Conservation (phyloP, 2,797 vertebrate species). For the Dromococcyx pavoninus region DNA sequence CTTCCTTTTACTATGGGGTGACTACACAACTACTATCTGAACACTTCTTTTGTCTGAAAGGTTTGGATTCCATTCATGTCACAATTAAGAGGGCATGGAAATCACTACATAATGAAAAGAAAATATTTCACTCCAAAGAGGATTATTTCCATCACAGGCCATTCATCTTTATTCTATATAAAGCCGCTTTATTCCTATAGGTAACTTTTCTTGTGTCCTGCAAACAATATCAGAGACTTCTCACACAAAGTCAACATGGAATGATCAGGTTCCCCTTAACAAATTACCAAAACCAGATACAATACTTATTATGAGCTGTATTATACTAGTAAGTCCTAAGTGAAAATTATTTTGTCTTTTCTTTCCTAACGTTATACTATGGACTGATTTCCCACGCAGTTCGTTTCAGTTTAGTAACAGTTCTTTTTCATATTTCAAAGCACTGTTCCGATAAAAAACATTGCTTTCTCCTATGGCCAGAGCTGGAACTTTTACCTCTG, state of each 20-base stretch:
- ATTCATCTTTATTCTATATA: slow-evolving; percentile 35
- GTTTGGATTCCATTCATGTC: background rate
- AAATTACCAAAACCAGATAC: background rate
- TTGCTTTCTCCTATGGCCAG: background rate
- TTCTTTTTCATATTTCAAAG: background rate
- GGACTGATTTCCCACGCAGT: background rate
- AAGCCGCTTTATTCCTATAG: background rate
- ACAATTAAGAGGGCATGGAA: slow-evolving; percentile 43
- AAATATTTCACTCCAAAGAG: slow-evolving; percentile 2
- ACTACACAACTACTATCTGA: background rate
- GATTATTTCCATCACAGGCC: slow-evolving; percentile 4
- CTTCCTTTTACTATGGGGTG: slow-evolving; percentile 2
- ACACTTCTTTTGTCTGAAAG: slow-evolving; percentile 15
- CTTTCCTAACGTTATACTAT: background rate
- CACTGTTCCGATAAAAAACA: background rate
- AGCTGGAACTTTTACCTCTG: background rate
- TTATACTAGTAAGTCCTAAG: background rate
- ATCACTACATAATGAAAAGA: background rate
- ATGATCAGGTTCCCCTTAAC: background rate
- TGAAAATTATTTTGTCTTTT: background rate
- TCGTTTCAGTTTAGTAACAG: background rate
- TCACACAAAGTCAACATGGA: fast-evolving
- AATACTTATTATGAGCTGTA: background rate
- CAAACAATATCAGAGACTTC: background rate
- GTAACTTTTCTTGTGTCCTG: background rate